Evolutionary conservation across 2,888 invertebrate species (phyloP).

Genomic region (Melieria crassipennis): DNA sequence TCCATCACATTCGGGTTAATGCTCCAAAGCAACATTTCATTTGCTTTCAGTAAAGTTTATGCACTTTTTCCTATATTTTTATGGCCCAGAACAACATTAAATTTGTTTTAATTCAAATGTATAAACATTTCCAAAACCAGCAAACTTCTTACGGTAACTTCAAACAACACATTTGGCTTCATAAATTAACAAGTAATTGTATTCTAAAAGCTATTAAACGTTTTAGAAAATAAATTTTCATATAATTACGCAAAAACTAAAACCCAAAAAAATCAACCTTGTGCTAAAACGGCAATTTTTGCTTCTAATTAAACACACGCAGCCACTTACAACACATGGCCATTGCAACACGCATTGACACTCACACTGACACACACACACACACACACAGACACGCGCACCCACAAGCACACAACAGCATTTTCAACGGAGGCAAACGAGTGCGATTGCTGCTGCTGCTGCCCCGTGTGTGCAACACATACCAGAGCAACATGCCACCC

Average conservation of each 20-base stretch:
- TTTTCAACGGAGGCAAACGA: background rate
- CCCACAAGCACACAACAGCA: background rate
- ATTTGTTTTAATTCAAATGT: too few relatives aligned
- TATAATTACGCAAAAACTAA: background rate
- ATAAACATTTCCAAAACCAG: too few relatives aligned
- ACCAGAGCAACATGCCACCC: conserved; percentile 14
- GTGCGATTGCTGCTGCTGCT: too few relatives aligned
- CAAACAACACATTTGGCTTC: too few relatives aligned
- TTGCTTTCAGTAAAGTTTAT: too few relatives aligned
- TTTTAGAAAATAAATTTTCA: background rate
- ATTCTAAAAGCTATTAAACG: too few relatives aligned
- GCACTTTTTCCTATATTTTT: too few relatives aligned
- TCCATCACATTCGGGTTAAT: too few relatives aligned
- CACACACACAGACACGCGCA: background rate
- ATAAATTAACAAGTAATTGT: too few relatives aligned
- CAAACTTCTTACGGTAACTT: too few relatives aligned
- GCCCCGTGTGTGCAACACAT: background rate
- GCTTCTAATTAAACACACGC: conserved; percentile 18
- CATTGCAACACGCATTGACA: background rate
- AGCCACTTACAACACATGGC: conserved; percentile 18
- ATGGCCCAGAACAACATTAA: too few relatives aligned
- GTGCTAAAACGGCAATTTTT: conserved; percentile 25
- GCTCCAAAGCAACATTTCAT: too few relatives aligned
- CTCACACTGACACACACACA: conserved; percentile 5
- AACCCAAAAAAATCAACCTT: conserved; percentile 25